These are phyloP conservation scores for Gadus macrocephalus DNA, from an alignment of 2,113 vertebrate genomes.

Conservation along the genomic window DNA sequence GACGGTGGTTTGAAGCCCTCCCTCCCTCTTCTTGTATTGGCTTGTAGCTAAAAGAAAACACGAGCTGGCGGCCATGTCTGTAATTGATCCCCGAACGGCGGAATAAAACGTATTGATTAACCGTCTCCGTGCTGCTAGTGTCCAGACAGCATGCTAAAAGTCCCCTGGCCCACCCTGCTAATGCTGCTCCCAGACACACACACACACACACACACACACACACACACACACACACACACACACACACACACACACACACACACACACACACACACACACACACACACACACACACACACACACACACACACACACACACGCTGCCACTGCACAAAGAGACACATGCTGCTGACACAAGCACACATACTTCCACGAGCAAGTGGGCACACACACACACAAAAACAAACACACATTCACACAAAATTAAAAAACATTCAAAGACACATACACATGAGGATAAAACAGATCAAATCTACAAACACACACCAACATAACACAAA, in stretches of 20 bases:
- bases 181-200: neutral
- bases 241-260: slow-evolving; percentile 1
- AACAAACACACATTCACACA: slow-evolving; percentile 24
- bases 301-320: neutral
- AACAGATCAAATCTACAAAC: neutral
- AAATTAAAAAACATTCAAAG: neutral
- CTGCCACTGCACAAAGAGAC: neutral
- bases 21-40: too few relatives aligned
- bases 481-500: neutral
- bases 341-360: neutral
- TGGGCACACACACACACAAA: slow-evolving; percentile 5
- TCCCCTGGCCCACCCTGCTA: slow-evolving; percentile 7
- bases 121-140: slow-evolving; percentile 29
- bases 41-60: slow-evolving; percentile 19
- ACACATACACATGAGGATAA: slow-evolving; percentile 4
- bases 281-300: neutral
- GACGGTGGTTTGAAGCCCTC: too few relatives aligned
- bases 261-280: neutral
- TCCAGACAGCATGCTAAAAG: slow-evolving; percentile 31
- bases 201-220: neutral
- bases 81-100: slow-evolving; percentile 39
- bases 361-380: neutral
- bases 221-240: neutral
- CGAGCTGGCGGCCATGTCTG: slow-evolving; percentile 8
- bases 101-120: slow-evolving; percentile 46